phyloP scores from a whole-genome alignment of 2,797 vertebrate genomes.

The Rhinogobio ventralis region DNA sequence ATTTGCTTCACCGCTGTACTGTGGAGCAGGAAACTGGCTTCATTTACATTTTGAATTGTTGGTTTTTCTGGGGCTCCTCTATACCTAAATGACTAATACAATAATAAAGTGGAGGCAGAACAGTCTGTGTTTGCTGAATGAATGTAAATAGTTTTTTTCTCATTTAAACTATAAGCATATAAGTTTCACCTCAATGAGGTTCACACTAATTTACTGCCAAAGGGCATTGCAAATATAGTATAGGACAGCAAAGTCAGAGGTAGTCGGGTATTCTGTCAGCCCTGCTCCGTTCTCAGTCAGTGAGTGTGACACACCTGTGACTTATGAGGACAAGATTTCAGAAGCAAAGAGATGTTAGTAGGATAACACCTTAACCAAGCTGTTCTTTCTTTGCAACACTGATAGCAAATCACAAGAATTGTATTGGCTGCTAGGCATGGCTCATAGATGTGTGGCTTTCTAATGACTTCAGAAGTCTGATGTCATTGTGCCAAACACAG shows the following conservation, averaged over 20 bases:
- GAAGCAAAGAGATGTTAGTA: not conserved
- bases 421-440: not conserved
- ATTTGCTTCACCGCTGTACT: not conserved
- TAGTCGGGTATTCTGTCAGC: not conserved
- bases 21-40: not conserved
- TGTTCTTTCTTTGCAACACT: not conserved
- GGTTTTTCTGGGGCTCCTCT: not conserved
- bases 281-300: not conserved
- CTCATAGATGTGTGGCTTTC: not conserved
- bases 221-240: constrained; percentile 6
- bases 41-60: not conserved
- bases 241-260: not conserved
- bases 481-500: not conserved
- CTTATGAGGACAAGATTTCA: not conserved
- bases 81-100: not conserved
- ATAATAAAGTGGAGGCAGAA: not conserved
- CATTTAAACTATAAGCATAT: not conserved
- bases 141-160: constrained; percentile 14
- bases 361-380: not conserved
- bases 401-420: constrained; percentile 11
- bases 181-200: constrained; percentile 1
- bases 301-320: not conserved
- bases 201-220: constrained; percentile 18
- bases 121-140: not conserved
- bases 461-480: constrained; percentile 22